Evolutionary conservation across 2,113 vertebrate genomes (phyloP).

Genomic region (Rafetus swinhoei): DNA sequence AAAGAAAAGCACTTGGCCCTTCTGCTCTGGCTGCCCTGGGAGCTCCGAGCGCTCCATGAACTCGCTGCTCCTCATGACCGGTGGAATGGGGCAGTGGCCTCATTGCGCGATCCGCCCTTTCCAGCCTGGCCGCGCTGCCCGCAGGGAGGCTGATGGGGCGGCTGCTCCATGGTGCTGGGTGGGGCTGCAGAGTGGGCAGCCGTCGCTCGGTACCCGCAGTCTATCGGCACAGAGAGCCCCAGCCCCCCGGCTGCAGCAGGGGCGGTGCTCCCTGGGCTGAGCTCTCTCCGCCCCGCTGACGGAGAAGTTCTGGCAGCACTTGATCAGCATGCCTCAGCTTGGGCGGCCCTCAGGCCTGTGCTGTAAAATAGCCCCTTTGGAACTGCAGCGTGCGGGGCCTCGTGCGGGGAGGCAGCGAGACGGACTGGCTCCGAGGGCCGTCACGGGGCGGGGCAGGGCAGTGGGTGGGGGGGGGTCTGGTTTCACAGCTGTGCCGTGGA

Average conservation of each 20-base stretch:
- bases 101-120: neutral
- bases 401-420: neutral
- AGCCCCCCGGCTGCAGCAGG: neutral
- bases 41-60: neutral
- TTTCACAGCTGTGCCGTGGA: neutral
- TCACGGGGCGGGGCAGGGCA: rapidly evolving
- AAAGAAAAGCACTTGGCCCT: neutral
- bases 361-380: too few relatives aligned
- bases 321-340: neutral
- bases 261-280: neutral
- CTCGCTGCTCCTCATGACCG: too few relatives aligned
- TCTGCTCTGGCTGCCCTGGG: rapidly evolving
- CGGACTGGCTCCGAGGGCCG: neutral
- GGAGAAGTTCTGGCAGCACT: neutral
- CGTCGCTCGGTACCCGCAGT: too few relatives aligned
- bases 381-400: too few relatives aligned
- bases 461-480: neutral
- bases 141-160: too few relatives aligned
- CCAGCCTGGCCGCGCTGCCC: too few relatives aligned
- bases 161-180: too few relatives aligned
- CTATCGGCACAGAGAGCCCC: neutral
- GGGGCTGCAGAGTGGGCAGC: neutral
- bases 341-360: neutral
- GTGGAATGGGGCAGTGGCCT: neutral
- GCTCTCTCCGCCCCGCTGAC: neutral